Percentiles rank a stretch among this genome's conserved stretches.
phyloP scores from a whole-genome alignment of 30 jellyfish, hydroid and myxozoan species.

The Sanderia malayensis region DNA sequence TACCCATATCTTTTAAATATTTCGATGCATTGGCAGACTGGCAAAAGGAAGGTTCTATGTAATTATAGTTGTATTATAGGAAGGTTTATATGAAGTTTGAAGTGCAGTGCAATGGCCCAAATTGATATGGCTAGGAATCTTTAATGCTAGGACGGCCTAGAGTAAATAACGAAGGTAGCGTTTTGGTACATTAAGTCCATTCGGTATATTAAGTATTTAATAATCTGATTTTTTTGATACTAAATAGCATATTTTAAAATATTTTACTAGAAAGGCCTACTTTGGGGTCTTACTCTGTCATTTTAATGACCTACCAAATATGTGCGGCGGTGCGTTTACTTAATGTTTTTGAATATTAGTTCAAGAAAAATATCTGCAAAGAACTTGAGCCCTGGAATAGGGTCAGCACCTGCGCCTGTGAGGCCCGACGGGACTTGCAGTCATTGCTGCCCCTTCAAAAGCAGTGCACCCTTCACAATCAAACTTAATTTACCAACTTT shows the following conservation, averaged over 20 bases:
- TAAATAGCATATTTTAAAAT: not conserved
- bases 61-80: not conserved
- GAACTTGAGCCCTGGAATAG: conserved; percentile 1
- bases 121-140: not conserved
- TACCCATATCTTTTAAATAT: not conserved
- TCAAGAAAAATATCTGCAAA: not conserved
- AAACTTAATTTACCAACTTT: not conserved
- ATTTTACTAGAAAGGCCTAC: not conserved
- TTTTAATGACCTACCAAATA: not conserved
- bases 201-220: not conserved
- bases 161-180: not conserved
- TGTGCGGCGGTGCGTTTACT: not conserved
- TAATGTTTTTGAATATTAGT: not conserved
- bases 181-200: not conserved
- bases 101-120: not conserved
- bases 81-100: not conserved
- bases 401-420: not conserved
- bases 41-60: not conserved
- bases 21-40: not conserved
- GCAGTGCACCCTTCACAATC: conserved; percentile 1
- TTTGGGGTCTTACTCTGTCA: conserved; percentile 1
- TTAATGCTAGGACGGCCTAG: not conserved
- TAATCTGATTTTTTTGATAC: not conserved
- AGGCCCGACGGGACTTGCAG: conserved; percentile 1
- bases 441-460: not conserved